Conservation (phyloP, 2,888 invertebrate species). For the Orthonevra nobilis region DNA sequence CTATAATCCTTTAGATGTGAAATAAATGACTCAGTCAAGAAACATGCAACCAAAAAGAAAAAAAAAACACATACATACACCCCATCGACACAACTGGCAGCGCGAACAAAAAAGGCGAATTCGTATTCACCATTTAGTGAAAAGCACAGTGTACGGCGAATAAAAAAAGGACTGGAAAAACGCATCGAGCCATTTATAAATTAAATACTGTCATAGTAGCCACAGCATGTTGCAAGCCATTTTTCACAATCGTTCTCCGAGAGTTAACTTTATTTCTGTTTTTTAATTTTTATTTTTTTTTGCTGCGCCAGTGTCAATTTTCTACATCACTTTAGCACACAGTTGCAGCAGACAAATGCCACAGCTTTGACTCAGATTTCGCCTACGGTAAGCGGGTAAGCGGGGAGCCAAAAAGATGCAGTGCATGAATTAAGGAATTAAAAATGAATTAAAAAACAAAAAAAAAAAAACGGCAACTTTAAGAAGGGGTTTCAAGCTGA, state of each 20-base stretch:
- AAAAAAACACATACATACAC: slow-evolving; percentile 21
- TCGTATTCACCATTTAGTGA: slow-evolving; percentile 62
- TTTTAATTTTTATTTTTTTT: slow-evolving; percentile 71
- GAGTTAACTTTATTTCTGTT: slow-evolving; percentile 27
- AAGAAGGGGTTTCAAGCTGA: slow-evolving; percentile 5
- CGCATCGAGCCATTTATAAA: slow-evolving; percentile 67
- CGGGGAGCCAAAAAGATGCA: slow-evolving; percentile 15
- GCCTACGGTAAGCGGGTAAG: slow-evolving; percentile 13
- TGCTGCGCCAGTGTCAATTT: slow-evolving; percentile 74
- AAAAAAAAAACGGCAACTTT: too few species aligned
- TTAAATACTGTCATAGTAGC: slow-evolving; percentile 70
- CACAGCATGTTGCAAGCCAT: slow-evolving; percentile 78
- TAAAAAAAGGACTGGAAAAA: slow-evolving; percentile 41
- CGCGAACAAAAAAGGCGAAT: slow-evolving; percentile 31
- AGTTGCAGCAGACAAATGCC: slow-evolving; percentile 64
- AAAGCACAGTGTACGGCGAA: slow-evolving; percentile 37
- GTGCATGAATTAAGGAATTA: slow-evolving; percentile 59
- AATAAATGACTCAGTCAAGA: slow-evolving; percentile 69
- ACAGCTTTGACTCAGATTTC: slow-evolving; percentile 58
- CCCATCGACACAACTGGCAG: slow-evolving; percentile 61
- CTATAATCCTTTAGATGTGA: slow-evolving; percentile 46
- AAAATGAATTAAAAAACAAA: slow-evolving; percentile 71
- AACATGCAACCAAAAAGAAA: slow-evolving; percentile 51
- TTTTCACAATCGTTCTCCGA: slow-evolving; percentile 77
- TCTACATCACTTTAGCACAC: slow-evolving; percentile 72